These are phyloP conservation scores for Melozone crissalis DNA, from an alignment of 2,113 vertebrate species.

Conservation along the genomic window DNA sequence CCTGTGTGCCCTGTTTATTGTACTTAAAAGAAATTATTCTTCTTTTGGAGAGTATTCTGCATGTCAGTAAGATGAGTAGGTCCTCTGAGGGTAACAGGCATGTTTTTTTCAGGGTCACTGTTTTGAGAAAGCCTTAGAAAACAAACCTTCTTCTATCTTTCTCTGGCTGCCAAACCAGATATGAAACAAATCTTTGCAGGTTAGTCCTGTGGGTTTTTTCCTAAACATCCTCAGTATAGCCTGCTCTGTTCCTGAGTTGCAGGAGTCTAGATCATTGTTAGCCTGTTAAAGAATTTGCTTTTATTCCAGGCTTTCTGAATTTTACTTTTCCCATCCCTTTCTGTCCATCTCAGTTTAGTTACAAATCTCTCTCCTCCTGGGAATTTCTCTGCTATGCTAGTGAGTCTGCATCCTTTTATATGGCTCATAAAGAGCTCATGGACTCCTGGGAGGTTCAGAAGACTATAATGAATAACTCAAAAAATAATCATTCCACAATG, in stretches of 20 bases:
- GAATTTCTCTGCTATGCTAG: neutral
- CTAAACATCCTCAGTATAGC: neutral
- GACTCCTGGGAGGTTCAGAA: slow-evolving; percentile 15
- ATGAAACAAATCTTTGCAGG: neutral
- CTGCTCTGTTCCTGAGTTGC: neutral
- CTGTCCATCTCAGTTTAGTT: neutral
- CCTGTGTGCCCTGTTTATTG: neutral
- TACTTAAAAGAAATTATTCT: neutral
- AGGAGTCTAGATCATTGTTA: neutral
- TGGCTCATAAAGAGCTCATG: slow-evolving; percentile 11
- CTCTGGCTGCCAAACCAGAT: neutral
- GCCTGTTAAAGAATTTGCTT: slow-evolving; percentile 16
- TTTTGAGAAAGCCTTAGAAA: slow-evolving; percentile 12
- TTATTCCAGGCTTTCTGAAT: slow-evolving; percentile 14
- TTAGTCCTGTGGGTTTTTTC: neutral
- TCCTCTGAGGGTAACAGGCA: neutral
- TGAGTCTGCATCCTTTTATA: slow-evolving; percentile 24
- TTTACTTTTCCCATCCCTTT: slow-evolving; percentile 1
- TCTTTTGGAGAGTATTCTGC: neutral
- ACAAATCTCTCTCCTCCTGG: slow-evolving; percentile 22
- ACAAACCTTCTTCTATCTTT: neutral
- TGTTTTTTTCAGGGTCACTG: neutral
- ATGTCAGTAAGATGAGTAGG: neutral
- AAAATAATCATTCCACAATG: neutral
- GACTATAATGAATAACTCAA: slow-evolving; percentile 22